These are phyloP conservation scores for Meda fulgida DNA, from an alignment of 2,797 vertebrate genomes.

Conservation along the genomic window DNA sequence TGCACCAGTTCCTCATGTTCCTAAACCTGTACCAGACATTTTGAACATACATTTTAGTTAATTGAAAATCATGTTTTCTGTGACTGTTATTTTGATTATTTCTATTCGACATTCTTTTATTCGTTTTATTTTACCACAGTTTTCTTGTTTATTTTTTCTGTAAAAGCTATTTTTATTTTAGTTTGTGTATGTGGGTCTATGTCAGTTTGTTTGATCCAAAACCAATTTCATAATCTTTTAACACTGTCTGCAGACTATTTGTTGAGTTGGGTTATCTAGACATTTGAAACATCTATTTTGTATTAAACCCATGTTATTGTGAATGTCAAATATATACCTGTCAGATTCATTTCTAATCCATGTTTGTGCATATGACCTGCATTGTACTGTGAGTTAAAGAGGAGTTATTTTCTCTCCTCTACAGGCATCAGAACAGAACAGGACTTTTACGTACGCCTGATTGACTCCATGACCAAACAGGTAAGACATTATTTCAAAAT, in stretches of 20 bases:
- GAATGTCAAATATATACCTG: conserved; percentile 16
- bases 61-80: background rate
- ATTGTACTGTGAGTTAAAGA: background rate
- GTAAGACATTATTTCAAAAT: conserved; percentile 74
- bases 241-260: background rate
- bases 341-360: conserved; percentile 1
- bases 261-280: conserved; percentile 14
- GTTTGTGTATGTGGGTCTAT: background rate
- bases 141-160: background rate
- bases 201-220: background rate
- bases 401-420: conserved; percentile 18
- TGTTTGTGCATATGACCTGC: conserved; percentile 3
- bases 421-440: conserved; percentile 96
- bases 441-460: conserved; percentile 96
- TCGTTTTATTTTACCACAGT: background rate
- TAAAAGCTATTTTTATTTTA: background rate
- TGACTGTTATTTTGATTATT: background rate
- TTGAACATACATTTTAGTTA: background rate
- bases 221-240: background rate
- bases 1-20: background rate
- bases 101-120: background rate
- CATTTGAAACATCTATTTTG: conserved; percentile 7
- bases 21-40: background rate
- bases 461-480: conserved; percentile 99
- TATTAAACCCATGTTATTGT: conserved; percentile 5